Evolutionary conservation across 2,113 vertebrate genomes (phyloP).

Genomic region (Nothoprocta pentlandii): DNA sequence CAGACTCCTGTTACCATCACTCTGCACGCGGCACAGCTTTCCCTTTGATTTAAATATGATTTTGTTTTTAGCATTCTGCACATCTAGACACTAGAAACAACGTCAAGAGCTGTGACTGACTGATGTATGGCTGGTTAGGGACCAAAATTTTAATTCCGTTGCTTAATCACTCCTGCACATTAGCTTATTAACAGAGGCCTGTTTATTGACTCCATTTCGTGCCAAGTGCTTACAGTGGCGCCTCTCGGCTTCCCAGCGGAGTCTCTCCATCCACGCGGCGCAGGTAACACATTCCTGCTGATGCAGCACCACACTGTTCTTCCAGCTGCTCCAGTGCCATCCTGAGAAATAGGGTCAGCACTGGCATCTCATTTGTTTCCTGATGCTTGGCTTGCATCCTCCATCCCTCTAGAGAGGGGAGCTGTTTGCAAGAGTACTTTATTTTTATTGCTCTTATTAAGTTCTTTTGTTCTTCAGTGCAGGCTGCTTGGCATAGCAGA

Average conservation of each 20-base stretch:
- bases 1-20: not conserved
- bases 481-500: not conserved
- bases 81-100: not conserved
- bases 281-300: constrained; percentile 65
- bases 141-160: constrained; percentile 9
- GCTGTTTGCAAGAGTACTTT: not conserved
- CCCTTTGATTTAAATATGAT: not conserved
- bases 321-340: constrained; percentile 66
- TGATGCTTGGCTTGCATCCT: constrained; percentile 59
- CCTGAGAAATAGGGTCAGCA: constrained; percentile 50
- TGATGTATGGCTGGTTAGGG: constrained; percentile 10
- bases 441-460: constrained; percentile 43
- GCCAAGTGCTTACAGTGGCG: constrained; percentile 37
- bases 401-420: not conserved
- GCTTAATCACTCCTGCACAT: constrained; percentile 11
- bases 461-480: constrained; percentile 24
- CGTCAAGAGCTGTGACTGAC: not conserved
- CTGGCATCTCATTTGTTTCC: constrained; percentile 68
- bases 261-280: not conserved
- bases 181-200: constrained; percentile 41
- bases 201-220: constrained; percentile 44
- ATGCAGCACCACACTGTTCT: constrained; percentile 38
- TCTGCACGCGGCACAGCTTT: rapidly evolving
- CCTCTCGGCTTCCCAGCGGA: not conserved
- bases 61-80: not conserved